Percentiles rank a stretch among this genome's conserved stretches.
Evolutionary conservation across 2,797 vertebrate species (phyloP).

Genomic region (Helicolenus hilgendorfi): DNA sequence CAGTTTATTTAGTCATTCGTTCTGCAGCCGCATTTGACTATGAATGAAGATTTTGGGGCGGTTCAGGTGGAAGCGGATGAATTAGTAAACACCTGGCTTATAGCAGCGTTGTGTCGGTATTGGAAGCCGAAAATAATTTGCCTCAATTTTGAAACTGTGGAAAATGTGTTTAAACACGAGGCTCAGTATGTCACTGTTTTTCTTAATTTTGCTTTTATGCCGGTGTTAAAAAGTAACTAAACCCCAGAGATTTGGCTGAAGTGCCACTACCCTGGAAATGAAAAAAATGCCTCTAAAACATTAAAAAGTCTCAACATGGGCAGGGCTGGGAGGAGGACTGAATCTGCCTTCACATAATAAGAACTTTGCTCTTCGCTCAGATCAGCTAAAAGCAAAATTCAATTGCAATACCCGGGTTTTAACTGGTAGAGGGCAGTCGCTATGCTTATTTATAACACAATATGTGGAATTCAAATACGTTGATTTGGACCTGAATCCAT

Average conservation of each 20-base stretch:
- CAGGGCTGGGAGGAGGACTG: too few relatives aligned
- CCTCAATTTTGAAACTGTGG: background rate
- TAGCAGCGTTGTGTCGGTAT: background rate
- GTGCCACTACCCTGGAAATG: too few relatives aligned
- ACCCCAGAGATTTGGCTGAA: too few relatives aligned
- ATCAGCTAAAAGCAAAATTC: too few relatives aligned
- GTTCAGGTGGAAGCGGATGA: constrained; percentile 22
- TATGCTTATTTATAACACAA: too few relatives aligned
- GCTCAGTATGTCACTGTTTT: background rate
- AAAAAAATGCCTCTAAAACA: too few relatives aligned
- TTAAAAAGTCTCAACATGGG: too few relatives aligned
- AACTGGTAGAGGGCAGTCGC: too few relatives aligned
- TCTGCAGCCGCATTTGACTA: constrained; percentile 21
- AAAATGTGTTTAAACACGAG: background rate
- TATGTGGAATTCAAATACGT: too few relatives aligned
- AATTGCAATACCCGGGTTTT: too few relatives aligned
- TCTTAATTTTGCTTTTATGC: background rate
- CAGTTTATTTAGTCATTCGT: constrained; percentile 64
- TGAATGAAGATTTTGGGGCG: constrained; percentile 10
- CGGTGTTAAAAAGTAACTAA: background rate
- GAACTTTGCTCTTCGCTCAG: too few relatives aligned
- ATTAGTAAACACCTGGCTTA: constrained; percentile 37
- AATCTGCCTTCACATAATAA: too few relatives aligned
- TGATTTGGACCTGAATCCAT: background rate
- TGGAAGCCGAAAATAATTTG: background rate